Evolutionary conservation across 2,113 vertebrate genomes (phyloP), one percentile per base, ranked within the genome.

Genomic region (Triplophysa tibetana): DNA sequence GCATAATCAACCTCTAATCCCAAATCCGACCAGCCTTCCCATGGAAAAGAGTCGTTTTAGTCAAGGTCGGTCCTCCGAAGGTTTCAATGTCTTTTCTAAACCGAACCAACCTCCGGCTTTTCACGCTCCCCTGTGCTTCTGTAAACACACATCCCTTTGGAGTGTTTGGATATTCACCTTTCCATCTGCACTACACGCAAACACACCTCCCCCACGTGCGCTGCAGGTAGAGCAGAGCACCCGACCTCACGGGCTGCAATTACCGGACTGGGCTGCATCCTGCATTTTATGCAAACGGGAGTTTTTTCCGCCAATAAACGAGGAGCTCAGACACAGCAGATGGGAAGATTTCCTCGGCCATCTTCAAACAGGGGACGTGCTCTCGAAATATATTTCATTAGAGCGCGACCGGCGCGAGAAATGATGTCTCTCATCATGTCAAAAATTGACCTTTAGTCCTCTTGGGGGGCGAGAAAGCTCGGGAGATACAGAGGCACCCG

Each of bases 381-480:
- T 52, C 45, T 81, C 70, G 48, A 85, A 82, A 87, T 69, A 70
- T 74, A 77, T 75, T 83, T 64, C 38, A 81, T 63, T 29, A 81
- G 78, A 78, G 70, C 43, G 33, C 67, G 13, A 41, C 63, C n/a
- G 50, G 80, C 29, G 33, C 52, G 80, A 81, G 85, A 79, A 82
- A 85, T 81, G 82, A 85, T 85, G 87, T 86, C 83, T 78, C 80
- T 84, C 73, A 84, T 89, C 86, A 82, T 87, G 79, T 89, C 84
- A 83, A 80, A 83, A 83, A 81, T 48, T 89, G 88, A 90, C 88
- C 88, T 79, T 77, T 56, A 65, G 75, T 81, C 63, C 70, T 74
- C 79, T 75, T 50, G 23, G 69, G 67, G 81, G 70, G 43, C 9
- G 45, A 66, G 38, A 56, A 23, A 58, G 76, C 8, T 50, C 23